Evolutionary conservation across 2,888 invertebrate species (phyloP).

Genomic region (Xylota segnis): DNA sequence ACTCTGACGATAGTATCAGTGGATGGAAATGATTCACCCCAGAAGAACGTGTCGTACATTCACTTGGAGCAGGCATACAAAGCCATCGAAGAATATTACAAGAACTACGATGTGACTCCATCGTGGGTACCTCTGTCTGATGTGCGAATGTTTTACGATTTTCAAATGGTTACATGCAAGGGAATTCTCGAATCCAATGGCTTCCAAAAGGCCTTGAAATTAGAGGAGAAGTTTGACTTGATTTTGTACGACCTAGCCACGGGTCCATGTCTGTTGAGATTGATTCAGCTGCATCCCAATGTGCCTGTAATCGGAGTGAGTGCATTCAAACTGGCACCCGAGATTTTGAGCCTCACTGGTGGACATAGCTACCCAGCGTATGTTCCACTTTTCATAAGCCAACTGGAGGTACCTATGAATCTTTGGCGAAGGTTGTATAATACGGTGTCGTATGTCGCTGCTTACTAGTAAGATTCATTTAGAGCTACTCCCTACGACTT

Average conservation of each 20-base stretch:
- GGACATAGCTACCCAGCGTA: slow-evolving; percentile 77
- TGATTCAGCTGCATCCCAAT: slow-evolving; percentile 80
- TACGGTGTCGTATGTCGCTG: slow-evolving; percentile 38
- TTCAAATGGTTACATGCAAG: slow-evolving; percentile 54
- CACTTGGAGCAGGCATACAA: slow-evolving; percentile 77
- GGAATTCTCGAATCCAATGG: slow-evolving; percentile 77
- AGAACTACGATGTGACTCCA: slow-evolving; percentile 2
- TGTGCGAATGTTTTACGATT: slow-evolving; percentile 50
- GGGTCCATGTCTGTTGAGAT: slow-evolving; percentile 78
- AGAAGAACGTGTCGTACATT: slow-evolving; percentile 75
- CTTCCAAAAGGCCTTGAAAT: slow-evolving; percentile 78
- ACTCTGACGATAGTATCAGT: slow-evolving; percentile 40
- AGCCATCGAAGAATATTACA: slow-evolving; percentile 21
- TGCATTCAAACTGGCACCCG: slow-evolving; percentile 76
- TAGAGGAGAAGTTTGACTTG: slow-evolving; percentile 80
- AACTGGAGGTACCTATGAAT: slow-evolving; percentile 69
- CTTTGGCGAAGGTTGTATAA: slow-evolving; percentile 72
- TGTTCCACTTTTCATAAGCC: slow-evolving; percentile 68
- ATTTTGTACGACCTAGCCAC: slow-evolving; percentile 79
- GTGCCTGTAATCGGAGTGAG: slow-evolving; percentile 79
- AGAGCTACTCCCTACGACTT: too few relatives aligned
- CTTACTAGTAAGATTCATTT: slow-evolving; percentile 42
- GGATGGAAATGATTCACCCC: slow-evolving; percentile 29
- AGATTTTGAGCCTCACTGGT: slow-evolving; percentile 60
- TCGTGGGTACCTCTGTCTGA: slow-evolving; percentile 23